Conservation (phyloP, 1,140 invertebrate genomes). For the Panulirus ornatus region DNA sequence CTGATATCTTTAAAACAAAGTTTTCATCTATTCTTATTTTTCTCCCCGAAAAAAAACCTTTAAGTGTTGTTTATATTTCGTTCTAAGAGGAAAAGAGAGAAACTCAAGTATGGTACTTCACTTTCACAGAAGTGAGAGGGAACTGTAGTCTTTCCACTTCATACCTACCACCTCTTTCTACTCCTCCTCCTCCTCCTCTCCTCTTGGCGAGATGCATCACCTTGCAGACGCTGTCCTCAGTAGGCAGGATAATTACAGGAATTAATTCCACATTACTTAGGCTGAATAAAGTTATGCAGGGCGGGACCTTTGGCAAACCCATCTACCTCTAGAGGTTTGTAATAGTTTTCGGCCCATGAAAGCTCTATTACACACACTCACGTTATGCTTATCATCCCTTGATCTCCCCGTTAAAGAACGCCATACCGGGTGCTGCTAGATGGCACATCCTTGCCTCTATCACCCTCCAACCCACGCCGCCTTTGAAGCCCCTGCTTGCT, state of each 20-base stretch:
- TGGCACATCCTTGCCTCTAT: not conserved
- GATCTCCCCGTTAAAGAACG: slow-evolving; percentile 20
- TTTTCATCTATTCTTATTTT: too few relatives aligned
- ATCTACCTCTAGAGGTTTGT: slow-evolving; percentile 4
- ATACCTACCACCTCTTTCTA: not conserved
- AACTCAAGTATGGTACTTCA: too few relatives aligned
- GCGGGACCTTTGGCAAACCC: slow-evolving; percentile 65
- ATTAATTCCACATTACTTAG: slow-evolving; percentile 72
- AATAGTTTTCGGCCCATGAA: not conserved
- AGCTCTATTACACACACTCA: slow-evolving; percentile 16
- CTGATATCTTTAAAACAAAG: too few relatives aligned
- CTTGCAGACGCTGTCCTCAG: slow-evolving; percentile 44
- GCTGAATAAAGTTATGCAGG: slow-evolving; percentile 39
- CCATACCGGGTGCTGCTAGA: not conserved
- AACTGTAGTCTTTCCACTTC: not conserved
- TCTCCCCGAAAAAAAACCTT: too few relatives aligned
- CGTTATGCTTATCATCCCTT: slow-evolving; percentile 40
- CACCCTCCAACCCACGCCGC: slow-evolving; percentile 40
- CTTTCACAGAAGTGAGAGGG: too few relatives aligned
- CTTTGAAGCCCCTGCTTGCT: slow-evolving; percentile 65
- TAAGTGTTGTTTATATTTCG: too few relatives aligned
- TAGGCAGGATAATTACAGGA: slow-evolving; percentile 67
- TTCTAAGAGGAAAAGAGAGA: too few relatives aligned
- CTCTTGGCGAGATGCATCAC: slow-evolving; percentile 14
- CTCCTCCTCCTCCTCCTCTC: not conserved